Base-by-base conservation (phyloP, 2,888 invertebrate species). In the Drosophila paramelanica region DNA sequence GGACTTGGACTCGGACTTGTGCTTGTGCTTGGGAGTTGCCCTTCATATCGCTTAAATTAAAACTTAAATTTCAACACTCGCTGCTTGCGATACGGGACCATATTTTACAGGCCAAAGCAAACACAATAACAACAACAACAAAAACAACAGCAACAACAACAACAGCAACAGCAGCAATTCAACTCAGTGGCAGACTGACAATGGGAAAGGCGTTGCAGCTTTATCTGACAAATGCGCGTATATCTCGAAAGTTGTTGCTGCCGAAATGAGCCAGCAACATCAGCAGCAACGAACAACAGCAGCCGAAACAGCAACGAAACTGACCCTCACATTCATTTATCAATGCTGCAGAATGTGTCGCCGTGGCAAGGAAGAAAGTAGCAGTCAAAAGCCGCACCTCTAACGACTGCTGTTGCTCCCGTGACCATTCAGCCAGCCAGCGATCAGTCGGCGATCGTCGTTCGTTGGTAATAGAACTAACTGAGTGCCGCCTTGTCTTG, bases 251-350 rank as follows among this genome's bases (percentile, higher is more conserved):
- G 83, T 86, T 82, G 77, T 60, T 79, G 81, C 68, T 72, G 81
- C 78, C 55, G 67, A 55, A 61, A 61, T 67, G 69, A 25, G 59
- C 66, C 69, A 53, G 71, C 67, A 60, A 49, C 61, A 47, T 46
- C 51, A 49, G 41, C 52, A 55, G 39, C 51, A 46, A 8, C 52
- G 5, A 36, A n/a, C 58, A 46, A 43, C n/a, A 38, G 14, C 13
- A 58, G 33, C 47, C 49, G 41, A 58, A 47, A 46, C 58, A 27
- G 31, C 68, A 83, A 78, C 72, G 68, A 70, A 83, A 88, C 88
- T 83, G 83, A 83, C 88, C 83, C 88, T 88, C 88, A 81, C 89
- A 85, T 85, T 85, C 89, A 85, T 85, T 85, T 85, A 89, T 89
- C 85, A 85, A 88, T 77, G 81, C 76, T 60, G 57, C 51, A 51